Percentiles rank a stretch among this genome's conserved stretches.
phyloP scores from a whole-genome alignment of 1,140 invertebrate species.

The Phortica variegata region DNA sequence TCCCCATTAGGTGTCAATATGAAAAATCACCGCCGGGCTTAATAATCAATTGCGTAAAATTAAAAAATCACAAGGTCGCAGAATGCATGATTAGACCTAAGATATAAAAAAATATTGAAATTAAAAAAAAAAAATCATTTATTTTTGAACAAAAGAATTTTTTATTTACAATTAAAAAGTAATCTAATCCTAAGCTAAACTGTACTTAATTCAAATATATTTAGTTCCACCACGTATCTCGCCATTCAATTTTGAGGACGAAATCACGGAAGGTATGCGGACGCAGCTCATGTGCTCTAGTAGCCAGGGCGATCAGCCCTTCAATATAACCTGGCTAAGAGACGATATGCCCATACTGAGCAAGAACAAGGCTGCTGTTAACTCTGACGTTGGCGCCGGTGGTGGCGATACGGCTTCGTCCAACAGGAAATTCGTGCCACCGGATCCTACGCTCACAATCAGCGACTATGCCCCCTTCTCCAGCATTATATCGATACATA shows the following conservation, averaged over 20 bases:
- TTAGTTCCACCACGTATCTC: constrained; percentile 67
- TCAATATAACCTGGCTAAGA: constrained; percentile 70
- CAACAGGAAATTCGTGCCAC: constrained; percentile 19
- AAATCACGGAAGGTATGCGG: constrained; percentile 72
- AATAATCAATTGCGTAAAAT: too few species aligned
- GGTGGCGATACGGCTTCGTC: background rate
- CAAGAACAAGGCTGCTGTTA: too few species aligned
- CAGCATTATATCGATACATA: constrained; percentile 65
- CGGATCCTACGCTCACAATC: constrained; percentile 41
- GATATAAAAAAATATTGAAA: background rate
- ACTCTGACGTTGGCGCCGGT: constrained; percentile 5
- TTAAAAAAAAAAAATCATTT: background rate
- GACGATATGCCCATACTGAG: constrained; percentile 57
- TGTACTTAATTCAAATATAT: constrained; percentile 31
- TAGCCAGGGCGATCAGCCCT: constrained; percentile 73
- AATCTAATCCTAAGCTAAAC: too few species aligned
- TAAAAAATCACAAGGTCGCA: too few species aligned
- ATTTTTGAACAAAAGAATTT: too few species aligned
- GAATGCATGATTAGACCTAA: too few species aligned
- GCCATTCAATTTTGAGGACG: constrained; percentile 65
- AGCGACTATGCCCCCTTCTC: constrained; percentile 59
- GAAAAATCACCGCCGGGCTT: too few species aligned
- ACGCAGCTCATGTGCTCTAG: constrained; percentile 77
- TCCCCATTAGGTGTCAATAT: too few species aligned
- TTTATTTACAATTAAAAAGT: too few species aligned